Percentiles rank a stretch among this genome's conserved stretches.
phyloP scores from a whole-genome alignment of 2,888 invertebrate species.

The Acanthosepion lycidas region DNA sequence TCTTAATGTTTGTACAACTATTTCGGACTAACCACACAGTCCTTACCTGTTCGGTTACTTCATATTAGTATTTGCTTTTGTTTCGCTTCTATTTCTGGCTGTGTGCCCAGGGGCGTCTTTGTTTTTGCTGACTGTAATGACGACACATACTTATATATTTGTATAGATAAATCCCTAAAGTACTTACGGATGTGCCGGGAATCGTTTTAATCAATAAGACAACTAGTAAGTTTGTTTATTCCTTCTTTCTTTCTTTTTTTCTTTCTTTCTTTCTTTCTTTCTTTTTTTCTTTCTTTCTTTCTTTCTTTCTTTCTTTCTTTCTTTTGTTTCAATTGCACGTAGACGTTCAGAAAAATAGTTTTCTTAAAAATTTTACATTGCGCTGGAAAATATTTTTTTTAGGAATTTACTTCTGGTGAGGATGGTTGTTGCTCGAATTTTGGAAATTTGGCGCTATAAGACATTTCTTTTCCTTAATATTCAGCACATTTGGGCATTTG shows the following conservation, averaged over 20 bases:
- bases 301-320: neutral
- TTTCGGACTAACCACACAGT: neutral
- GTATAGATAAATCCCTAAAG: neutral
- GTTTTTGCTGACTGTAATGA: neutral
- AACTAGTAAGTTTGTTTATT: neutral
- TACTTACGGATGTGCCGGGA: neutral
- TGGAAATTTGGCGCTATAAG: neutral
- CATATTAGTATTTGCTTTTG: neutral
- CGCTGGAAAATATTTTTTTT: neutral
- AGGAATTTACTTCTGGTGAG: neutral
- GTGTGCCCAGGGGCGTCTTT: slow-evolving; percentile 9
- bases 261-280: neutral
- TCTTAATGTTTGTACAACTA: neutral
- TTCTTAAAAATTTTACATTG: neutral
- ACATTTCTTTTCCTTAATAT: neutral
- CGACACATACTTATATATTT: neutral
- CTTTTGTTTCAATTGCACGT: neutral
- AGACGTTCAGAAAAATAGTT: neutral
- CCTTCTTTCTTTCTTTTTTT: neutral
- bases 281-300: neutral
- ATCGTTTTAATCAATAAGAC: neutral
- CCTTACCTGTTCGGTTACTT: neutral
- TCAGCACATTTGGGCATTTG: too few species aligned
- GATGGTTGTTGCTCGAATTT: neutral
- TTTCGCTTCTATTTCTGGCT: neutral